Percentiles rank a stretch among this genome's conserved stretches.
phyloP scores from a whole-genome alignment of 2,113 vertebrate species.

The Glaucidium brasilianum region DNA sequence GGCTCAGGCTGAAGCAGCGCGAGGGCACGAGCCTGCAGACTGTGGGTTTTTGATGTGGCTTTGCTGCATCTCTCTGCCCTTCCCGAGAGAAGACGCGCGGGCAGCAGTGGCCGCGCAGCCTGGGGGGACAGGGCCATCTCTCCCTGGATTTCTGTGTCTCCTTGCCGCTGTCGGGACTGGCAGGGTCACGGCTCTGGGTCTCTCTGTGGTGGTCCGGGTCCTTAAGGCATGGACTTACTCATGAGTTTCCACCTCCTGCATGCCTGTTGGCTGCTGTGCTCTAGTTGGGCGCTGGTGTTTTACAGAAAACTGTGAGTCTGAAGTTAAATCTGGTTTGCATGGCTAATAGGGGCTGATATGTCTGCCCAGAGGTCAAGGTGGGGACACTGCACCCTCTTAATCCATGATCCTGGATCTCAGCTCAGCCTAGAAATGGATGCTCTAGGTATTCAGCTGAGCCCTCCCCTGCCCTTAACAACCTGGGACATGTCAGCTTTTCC shows the following conservation, averaged over 20 bases:
- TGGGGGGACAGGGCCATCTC: accelerated
- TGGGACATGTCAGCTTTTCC: background rate
- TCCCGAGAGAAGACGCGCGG: background rate
- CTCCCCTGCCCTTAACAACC: background rate
- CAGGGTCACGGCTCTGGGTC: background rate
- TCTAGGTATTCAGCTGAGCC: background rate
- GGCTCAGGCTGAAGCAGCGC: background rate
- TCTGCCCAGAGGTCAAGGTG: background rate
- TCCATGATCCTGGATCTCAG: background rate
- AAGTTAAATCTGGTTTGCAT: background rate
- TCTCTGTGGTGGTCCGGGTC: background rate
- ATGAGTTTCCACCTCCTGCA: accelerated
- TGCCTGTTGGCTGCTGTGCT: background rate
- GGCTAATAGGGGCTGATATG: background rate
- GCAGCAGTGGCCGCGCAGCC: accelerated
- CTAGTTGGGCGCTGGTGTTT: background rate
- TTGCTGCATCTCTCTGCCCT: background rate
- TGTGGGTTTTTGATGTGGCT: accelerated
- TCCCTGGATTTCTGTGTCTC: background rate
- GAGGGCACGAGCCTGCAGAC: accelerated
- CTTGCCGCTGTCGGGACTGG: background rate
- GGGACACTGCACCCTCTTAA: background rate
- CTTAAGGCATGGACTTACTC: background rate
- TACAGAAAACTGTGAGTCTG: background rate
- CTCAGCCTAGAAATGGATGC: background rate